These are phyloP conservation scores for Aspidiotus destructor DNA, from an alignment of 2,888 invertebrate genomes.

Conservation along the genomic window DNA sequence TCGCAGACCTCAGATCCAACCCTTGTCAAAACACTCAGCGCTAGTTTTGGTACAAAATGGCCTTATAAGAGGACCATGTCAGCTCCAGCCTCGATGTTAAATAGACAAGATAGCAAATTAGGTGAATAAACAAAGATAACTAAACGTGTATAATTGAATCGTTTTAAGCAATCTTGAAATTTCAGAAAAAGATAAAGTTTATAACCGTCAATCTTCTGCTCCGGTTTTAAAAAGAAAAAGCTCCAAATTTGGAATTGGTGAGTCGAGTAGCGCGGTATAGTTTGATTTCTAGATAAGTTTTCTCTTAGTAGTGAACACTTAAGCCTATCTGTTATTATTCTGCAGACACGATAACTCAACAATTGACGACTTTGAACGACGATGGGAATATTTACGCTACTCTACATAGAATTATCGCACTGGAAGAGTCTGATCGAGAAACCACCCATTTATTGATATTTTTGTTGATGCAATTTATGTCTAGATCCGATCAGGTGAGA, in stretches of 20 bases:
- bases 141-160: neutral
- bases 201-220: constrained; percentile 85
- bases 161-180: neutral
- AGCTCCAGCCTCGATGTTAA: constrained; percentile 75
- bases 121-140: constrained; percentile 1
- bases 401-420: constrained; percentile 78
- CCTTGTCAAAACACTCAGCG: constrained; percentile 64
- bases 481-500: constrained; percentile 58
- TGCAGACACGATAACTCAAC: constrained; percentile 48
- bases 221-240: constrained; percentile 89
- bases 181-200: constrained; percentile 40
- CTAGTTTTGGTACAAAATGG: constrained; percentile 85
- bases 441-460: constrained; percentile 89
- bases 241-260: constrained; percentile 51
- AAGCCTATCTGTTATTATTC: neutral
- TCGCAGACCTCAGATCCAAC: constrained; percentile 55
- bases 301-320: neutral
- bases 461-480: constrained; percentile 93
- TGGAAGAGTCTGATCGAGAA: constrained; percentile 90
- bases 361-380: constrained; percentile 11
- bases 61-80: constrained; percentile 92
- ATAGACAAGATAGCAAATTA: constrained; percentile 58
- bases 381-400: constrained; percentile 40
- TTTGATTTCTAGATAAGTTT: neutral
- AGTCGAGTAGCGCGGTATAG: neutral